phyloP scores from a whole-genome alignment of 2,113 vertebrate species.

The Hiodon alosoides region DNA sequence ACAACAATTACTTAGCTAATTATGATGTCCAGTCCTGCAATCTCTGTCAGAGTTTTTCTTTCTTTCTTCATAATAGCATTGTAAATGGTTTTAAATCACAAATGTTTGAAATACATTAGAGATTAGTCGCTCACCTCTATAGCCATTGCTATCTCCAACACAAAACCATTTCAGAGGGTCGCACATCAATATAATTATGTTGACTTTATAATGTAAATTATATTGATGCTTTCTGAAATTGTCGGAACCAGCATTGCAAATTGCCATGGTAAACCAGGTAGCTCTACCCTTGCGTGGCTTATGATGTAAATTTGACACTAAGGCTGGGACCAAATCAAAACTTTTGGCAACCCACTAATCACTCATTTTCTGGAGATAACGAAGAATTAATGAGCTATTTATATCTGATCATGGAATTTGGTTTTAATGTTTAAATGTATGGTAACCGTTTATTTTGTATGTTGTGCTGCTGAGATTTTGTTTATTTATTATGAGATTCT shows the following conservation, averaged over 20 bases:
- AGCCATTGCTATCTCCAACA: background rate
- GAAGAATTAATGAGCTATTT: conserved; percentile 49
- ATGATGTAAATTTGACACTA: conserved; percentile 46
- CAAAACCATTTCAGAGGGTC: conserved; percentile 32
- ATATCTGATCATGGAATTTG: conserved; percentile 6
- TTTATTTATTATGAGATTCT: too few species aligned
- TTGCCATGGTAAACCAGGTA: conserved; percentile 51
- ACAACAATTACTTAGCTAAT: too few species aligned
- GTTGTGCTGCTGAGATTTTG: too few species aligned
- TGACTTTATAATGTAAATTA: conserved; percentile 51
- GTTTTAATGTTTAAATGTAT: too few species aligned
- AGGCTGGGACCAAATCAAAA: conserved; percentile 31
- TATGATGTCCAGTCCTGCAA: too few species aligned
- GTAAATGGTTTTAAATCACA: background rate
- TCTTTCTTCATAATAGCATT: too few species aligned
- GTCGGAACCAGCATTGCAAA: conserved; percentile 41
- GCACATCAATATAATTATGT: conserved; percentile 47
- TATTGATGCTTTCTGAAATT: conserved; percentile 46
- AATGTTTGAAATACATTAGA: background rate
- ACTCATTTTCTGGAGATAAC: conserved; percentile 44
- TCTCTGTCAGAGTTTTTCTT: too few species aligned
- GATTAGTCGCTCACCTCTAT: background rate
- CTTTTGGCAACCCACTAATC: too few species aligned
- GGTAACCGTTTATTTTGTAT: too few species aligned
- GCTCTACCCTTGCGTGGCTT: conserved; percentile 40